Evolutionary conservation across 2,888 invertebrate genomes (phyloP), one percentile per base, ranked within the genome.

Genomic region (Euplexia lucipara): DNA sequence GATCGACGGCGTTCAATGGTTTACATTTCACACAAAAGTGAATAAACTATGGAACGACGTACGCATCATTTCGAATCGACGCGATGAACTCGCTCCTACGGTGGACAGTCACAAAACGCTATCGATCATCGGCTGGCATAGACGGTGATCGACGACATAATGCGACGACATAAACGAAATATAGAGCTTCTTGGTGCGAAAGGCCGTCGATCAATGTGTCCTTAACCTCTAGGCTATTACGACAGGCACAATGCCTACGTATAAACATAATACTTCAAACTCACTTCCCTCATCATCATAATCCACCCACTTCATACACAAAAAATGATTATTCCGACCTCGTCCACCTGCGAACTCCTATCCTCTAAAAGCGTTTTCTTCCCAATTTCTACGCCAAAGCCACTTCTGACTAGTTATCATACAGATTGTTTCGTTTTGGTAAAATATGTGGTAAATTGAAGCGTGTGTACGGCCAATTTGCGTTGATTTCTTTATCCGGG

Each of bases 401-500:
- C 71, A 70, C 80, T 68, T 41, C 26, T 14, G 14, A 6, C 61
- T 65, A 63, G 69, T 81, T 82, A 82, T 78, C 89, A 88, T 90
- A 88, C 82, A 88, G 83, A 91, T 90, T 88, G 90, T 91, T 90
- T 85, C 86, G 83, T 87, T 82, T 61, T 61, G 59, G 76, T 73
- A 78, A 86, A 86, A 87, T 87, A 86, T 88, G 88, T 85, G 86
- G 86, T 81, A 79, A 83, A 80, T 82, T 75, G 83, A 82, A 79
- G 78, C 80, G 81, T 75, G 81, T 74, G 81, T 77, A 70, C 81
- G 89, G 83, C 84, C 91, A 89, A 92, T 92, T 92, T 91, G 89
- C 89, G 87, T 89, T 90, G 92, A 92, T 92, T 92, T 91, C 92
- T 92, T 91, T 91, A 92, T 92, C 89, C 90, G 79, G 74, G 72